Base-by-base conservation (phyloP, 2,113 vertebrate genomes). In the Eudyptes chrysolophus region DNA sequence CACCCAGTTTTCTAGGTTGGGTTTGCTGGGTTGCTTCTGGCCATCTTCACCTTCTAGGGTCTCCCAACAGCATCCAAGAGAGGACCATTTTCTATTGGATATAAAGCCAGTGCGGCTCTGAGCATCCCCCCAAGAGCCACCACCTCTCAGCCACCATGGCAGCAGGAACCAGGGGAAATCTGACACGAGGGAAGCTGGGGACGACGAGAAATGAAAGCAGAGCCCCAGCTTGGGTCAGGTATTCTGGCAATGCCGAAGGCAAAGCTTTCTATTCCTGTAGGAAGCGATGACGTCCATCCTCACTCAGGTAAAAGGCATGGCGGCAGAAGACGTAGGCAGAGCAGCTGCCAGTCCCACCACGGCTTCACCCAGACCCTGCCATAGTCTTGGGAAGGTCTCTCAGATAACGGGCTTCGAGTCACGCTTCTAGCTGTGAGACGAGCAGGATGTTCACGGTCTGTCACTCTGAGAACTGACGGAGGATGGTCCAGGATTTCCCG, bases 311-410 rank as follows among this genome's bases (percentile, higher is more conserved):
- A 32, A 40, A 36, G 38, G 54, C 38, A 29, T 1, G 3, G 30
- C 1, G 2, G 54, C 26, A 36, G 62, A 7, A 70, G n/a, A 24
- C 0, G 2, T 49, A 65, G 70, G 48, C 44, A 70, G 36, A 81
- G 30, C n/a, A 55, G n/a, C 32, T 0, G 1, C 49, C 27, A 9
- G 48, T 51, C 75, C n/a, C 38, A n/a, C 30, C 22, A 26, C 0
- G 0, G 42, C 76, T 65, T 58, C 75, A 70, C 25, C 61, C 57
- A 52, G 49, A 32, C 7, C 32, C 36, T 86, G 44, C 42, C 1
- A 0, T 22, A 14, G 27, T 24, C 49, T 16, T 48, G 51, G 46
- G 11, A 72, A 65, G 46, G 29, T 42, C 21, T 80, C 22, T 44
- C 4, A 6, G 75, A 5, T 4, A 49, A 38, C 0, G 1, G 26